A percentile compares a stretch with the other conserved stretches of the same genome.
Evolutionary conservation across 2,113 vertebrate genomes (phyloP).

Genomic region (Himantopus leucocephalus): DNA sequence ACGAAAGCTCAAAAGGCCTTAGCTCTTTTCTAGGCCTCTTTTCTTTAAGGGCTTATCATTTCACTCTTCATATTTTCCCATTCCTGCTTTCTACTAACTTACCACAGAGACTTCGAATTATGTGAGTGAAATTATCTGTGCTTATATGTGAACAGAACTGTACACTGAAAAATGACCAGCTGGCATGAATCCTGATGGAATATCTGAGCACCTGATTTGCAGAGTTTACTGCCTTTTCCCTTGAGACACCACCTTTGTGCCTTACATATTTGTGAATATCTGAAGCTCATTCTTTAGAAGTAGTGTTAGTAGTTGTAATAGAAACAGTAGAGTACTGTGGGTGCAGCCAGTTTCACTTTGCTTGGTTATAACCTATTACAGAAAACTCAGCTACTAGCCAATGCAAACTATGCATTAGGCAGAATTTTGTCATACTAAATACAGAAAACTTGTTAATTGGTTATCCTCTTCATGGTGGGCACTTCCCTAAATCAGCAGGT

Average conservation of each 20-base stretch:
- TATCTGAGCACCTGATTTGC: not conserved
- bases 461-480: not conserved
- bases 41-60: not conserved
- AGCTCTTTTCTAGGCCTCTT: not conserved
- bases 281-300: not conserved
- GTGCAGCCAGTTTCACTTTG: not conserved
- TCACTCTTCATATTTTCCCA: not conserved
- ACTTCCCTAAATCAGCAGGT: not conserved
- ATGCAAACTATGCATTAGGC: not conserved
- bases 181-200: not conserved
- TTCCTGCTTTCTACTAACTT: not conserved
- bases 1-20: not conserved
- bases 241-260: not conserved
- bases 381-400: not conserved
- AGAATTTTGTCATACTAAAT: not conserved
- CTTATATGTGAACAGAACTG: not conserved
- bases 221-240: not conserved
- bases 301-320: not conserved
- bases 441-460: not conserved
- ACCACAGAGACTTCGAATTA: not conserved
- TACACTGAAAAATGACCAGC: not conserved
- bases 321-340: not conserved
- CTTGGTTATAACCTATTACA: fast-evolving
- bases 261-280: not conserved
- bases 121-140: not conserved